Evolutionary conservation across 2,113 vertebrate genomes (phyloP), one percentile per base, ranked within the genome.

Genomic region (Pollachius pollachius): DNA sequence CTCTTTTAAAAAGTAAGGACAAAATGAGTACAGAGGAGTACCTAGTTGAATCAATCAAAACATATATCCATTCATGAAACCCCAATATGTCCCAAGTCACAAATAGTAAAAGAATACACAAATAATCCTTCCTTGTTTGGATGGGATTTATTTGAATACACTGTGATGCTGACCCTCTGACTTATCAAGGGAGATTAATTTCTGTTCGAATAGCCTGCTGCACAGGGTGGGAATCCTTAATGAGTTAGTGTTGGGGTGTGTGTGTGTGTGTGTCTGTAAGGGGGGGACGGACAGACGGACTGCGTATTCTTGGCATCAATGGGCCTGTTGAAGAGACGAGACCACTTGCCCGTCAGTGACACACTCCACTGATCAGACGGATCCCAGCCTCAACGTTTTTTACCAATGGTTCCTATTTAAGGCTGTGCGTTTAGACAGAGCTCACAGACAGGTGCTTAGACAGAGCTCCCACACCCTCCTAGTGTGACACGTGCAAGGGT

Each of bases 311-410:
- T 57, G 64, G 70, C 82, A 86, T 89, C 89, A 89, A 88, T 87
- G 86, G 87, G 85, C 76, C 80, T 73, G 82, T 89, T 89, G 81
- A 89, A 84, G 81, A 85, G 77, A 72, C 80, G 85, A 83, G 87
- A 74, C 76, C 86, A 85, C 80, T 71, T 48, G 74, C 77, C 83
- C 84, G 80, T 77, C 78, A 84, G 83, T 84, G 86, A 87, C 84
- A 83, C 73, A 15, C 79, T 82, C 80, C 81, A 83, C 78, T 65
- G 74, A 80, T 82, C 82, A 71, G 74, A 59, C 67, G 25, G 77
- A 69, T 70, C 79, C 64, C 23, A 74, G 62, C 68, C 72, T 67
- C 60, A 0, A 78, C 71, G 74, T 78, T 71, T 76, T 69, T 34
- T 34, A 34, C 30, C 78, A 72, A 74, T 64, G 9, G 30, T 3